phyloP scores from a whole-genome alignment of 2,888 invertebrate species.

The Oscheius sp. region DNA sequence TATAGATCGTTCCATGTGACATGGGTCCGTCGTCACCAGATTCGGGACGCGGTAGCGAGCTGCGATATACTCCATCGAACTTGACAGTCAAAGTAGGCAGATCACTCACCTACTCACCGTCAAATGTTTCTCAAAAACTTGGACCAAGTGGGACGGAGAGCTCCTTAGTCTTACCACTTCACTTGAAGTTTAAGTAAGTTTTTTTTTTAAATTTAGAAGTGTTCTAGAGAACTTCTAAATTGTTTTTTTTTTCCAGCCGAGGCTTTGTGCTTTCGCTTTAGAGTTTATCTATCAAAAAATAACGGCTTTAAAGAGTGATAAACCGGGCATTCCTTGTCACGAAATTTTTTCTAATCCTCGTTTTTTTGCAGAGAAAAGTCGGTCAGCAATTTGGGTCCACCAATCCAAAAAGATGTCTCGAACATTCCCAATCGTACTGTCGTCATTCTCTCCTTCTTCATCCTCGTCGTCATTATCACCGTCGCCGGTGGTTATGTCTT shows the following conservation, averaged over 20 bases:
- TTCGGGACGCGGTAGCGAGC: conserved; percentile 14
- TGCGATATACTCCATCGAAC: conserved; percentile 10
- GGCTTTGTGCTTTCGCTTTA: no score
- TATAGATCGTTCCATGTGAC: conserved; percentile 8
- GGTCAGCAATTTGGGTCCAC: conserved; percentile 17
- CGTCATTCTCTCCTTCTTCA: conserved; percentile 3
- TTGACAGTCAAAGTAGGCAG: conserved; percentile 5
- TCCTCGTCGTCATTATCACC: conserved; percentile 3
- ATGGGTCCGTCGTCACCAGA: conserved; percentile 16
- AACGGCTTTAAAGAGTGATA: no score
- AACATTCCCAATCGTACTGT: conserved; percentile 4
- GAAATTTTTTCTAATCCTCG: no score
- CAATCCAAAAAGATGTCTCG: conserved; percentile 12
- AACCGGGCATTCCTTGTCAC: background rate
- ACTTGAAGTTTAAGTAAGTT: conserved; percentile 23
- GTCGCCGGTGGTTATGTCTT: conserved; percentile 11
- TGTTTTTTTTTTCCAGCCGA: background rate
- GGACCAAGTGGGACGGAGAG: background rate
- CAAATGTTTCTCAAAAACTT: background rate
- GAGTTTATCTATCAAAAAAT: no score
- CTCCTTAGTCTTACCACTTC: conserved; percentile 6
- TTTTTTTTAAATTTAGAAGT: no score
- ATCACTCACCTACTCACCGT: background rate
- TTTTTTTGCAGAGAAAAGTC: conserved; percentile 20
- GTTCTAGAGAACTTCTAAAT: background rate